Percentiles rank a stretch among this genome's conserved stretches.
Conservation (phyloP, 2,113 vertebrate genomes). For the Mus spicilegus region DNA sequence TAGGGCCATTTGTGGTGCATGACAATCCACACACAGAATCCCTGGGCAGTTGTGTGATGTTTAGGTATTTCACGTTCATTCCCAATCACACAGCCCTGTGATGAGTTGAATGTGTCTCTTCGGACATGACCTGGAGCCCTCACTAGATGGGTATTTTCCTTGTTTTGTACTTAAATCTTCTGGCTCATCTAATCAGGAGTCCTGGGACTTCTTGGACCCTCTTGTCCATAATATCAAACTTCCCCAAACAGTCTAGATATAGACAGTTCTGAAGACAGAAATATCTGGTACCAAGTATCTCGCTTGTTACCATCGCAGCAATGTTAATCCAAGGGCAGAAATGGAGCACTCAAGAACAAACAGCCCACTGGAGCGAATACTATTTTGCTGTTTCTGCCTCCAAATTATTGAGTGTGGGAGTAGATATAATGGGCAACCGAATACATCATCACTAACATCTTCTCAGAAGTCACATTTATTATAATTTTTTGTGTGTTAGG, state of each 20-base stretch:
- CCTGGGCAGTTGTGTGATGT: conserved; percentile 2
- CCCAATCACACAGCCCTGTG: background rate
- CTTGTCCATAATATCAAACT: background rate
- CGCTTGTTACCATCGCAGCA: background rate
- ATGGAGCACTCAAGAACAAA: background rate
- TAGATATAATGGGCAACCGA: background rate
- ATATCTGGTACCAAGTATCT: background rate
- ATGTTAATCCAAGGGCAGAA: background rate
- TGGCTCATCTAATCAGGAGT: background rate
- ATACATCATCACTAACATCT: background rate
- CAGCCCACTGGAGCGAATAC: background rate
- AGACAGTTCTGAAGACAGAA: background rate
- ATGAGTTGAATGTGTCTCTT: background rate
- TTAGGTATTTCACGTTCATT: background rate
- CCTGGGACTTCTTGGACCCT: background rate
- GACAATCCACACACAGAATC: background rate
- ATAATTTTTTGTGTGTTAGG: background rate
- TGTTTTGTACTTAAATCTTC: background rate
- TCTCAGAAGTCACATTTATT: background rate
- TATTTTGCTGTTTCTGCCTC: background rate
- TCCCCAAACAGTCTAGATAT: background rate
- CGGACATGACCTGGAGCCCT: background rate
- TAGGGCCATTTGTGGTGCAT: background rate
- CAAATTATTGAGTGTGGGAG: background rate
- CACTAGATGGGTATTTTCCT: background rate